Evolutionary conservation across 2,113 vertebrate genomes (phyloP), one percentile per base, ranked within the genome.

Genomic region (Probosciger aterrimus): DNA sequence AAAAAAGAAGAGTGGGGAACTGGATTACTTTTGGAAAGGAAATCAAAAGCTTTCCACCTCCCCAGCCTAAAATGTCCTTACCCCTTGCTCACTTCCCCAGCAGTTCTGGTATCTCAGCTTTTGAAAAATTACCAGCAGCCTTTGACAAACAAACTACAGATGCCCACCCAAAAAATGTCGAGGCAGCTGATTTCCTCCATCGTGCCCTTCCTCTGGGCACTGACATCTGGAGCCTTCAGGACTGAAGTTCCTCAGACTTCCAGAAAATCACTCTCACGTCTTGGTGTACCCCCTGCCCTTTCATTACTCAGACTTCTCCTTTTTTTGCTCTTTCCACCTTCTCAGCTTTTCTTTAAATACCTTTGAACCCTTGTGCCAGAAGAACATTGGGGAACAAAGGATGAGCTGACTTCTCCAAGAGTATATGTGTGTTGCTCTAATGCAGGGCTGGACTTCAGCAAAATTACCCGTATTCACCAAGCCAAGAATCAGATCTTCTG

Each of bases 281-380:
- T 43, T 62, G 28, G 16, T 78, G 41, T 52, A 52, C 22, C 17
- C 69, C 1, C 5, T 82, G 44, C 44, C 71, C 86, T 88, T 31
- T 67, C 37, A 4, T 37, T 74, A 49, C 80, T 57, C 80, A 77
- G 35, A 88, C 83, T 90, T 93, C 91, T 96, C n/a, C 39, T 88
- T 47, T 76, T 95, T 93, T 49, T 30, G 46, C 14, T 74, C 41
- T 94, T 91, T 81, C n/a, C 49, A 77, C 59, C 15, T 87, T 60
- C 83, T 95, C 91, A 92, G 86, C 83, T 91, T 81, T 92, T 86
- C 68, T 94, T 89, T 77, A 74, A 91, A 33, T 65, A 8, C 7
- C 49, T 52, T 14, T 39, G 70, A 60, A 14, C 30, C 17, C 24
- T 91, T 24, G 71, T 25, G 30, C 46, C 37, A 43, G 55, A 28